phyloP scores from a whole-genome alignment of 2,888 invertebrate genomes.

The Morpho achilles region DNA sequence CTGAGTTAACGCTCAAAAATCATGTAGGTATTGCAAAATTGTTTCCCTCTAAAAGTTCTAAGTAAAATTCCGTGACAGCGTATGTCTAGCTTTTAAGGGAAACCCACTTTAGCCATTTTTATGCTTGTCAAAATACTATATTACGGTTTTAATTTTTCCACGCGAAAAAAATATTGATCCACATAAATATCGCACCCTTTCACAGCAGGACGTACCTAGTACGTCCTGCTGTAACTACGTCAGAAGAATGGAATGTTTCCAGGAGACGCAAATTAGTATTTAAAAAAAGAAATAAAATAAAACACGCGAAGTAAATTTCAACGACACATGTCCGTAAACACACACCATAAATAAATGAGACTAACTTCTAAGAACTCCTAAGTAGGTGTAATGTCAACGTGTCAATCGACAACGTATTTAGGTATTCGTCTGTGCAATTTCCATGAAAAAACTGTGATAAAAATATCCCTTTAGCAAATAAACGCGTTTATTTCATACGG shows the following conservation, averaged over 20 bases:
- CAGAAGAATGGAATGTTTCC: neutral
- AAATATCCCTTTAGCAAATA: slow-evolving; percentile 57
- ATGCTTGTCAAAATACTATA: too few species aligned
- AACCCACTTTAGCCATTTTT: too few species aligned
- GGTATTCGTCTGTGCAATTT: slow-evolving; percentile 47
- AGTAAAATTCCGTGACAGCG: too few species aligned
- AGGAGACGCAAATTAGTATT: neutral
- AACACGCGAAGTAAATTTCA: slow-evolving; percentile 4
- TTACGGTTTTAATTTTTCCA: too few species aligned
- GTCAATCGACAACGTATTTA: slow-evolving; percentile 30
- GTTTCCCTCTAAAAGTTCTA: too few species aligned
- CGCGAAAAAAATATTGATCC: too few species aligned
- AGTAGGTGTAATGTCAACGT: slow-evolving; percentile 15
- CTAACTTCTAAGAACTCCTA: slow-evolving; percentile 20
- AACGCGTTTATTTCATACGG: slow-evolving; percentile 58
- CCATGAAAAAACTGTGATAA: slow-evolving; percentile 54
- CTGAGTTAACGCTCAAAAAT: too few species aligned
- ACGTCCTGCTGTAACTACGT: too few species aligned
- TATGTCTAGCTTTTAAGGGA: too few species aligned
- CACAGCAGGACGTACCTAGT: too few species aligned
- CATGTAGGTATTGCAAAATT: too few species aligned
- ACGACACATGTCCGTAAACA: neutral
- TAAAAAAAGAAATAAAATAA: slow-evolving; percentile 4
- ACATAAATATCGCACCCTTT: too few species aligned
- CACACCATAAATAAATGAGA: slow-evolving; percentile 19